A percentile compares a stretch with the other conserved stretches of the same genome.
These are phyloP conservation scores for Rostratula benghalensis DNA, from an alignment of 2,113 vertebrate species.

Conservation along the genomic window DNA sequence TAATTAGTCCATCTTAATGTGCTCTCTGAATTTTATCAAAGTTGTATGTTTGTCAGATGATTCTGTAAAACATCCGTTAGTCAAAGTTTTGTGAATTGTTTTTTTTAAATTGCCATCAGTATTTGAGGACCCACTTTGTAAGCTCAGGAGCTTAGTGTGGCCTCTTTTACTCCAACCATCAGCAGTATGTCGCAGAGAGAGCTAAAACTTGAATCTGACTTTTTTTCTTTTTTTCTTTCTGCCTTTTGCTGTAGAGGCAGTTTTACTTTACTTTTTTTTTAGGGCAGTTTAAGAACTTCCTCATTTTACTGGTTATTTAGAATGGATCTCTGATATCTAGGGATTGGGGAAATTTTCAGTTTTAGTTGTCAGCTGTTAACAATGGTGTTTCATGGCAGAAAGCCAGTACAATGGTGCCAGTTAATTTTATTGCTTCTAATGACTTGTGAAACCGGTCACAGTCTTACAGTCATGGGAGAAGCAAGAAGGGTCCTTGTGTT, in stretches of 20 bases:
- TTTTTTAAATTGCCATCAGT: background rate
- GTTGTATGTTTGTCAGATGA: background rate
- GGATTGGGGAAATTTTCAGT: background rate
- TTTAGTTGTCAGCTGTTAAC: background rate
- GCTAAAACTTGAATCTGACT: background rate
- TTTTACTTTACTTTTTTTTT: background rate
- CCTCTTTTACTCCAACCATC: background rate
- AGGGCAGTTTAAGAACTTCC: background rate
- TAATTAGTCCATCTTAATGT: background rate
- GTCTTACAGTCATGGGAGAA: background rate
- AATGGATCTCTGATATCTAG: background rate
- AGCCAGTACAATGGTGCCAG: background rate
- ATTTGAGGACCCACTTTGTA: background rate
- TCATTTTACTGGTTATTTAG: background rate
- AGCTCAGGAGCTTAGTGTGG: rapidly evolving
- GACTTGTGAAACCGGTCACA: background rate
- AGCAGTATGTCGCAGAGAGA: background rate
- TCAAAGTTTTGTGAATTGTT: background rate
- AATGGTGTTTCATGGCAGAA: background rate
- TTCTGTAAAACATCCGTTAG: background rate
- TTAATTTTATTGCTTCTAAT: background rate
- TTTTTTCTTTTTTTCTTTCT: background rate
- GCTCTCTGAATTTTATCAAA: background rate
- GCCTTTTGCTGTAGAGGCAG: background rate
- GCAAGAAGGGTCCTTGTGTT: background rate